A percentile compares a stretch with the other conserved stretches of the same genome.
These are phyloP conservation scores for Mesaphorura yosii DNA, from an alignment of 1,140 invertebrate genomes.

Conservation along the genomic window DNA sequence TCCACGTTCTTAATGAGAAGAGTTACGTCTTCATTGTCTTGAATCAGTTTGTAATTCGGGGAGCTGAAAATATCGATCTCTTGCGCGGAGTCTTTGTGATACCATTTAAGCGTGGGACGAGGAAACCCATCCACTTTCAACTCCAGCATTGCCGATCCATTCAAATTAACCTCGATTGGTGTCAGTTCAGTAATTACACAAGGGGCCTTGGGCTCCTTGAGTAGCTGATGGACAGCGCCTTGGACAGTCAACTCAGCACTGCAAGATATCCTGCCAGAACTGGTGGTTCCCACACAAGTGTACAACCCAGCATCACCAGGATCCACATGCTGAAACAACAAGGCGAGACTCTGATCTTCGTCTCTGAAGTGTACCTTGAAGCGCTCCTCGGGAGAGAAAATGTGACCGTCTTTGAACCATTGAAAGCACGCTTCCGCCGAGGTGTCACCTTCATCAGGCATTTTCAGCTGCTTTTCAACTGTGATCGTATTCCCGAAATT, in stretches of 20 bases:
- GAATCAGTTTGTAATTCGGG: slow-evolving; percentile 72
- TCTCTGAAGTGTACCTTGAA: slow-evolving; percentile 85
- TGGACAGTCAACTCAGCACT: slow-evolving; percentile 85
- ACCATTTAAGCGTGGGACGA: slow-evolving; percentile 79
- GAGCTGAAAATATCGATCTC: slow-evolving; percentile 32
- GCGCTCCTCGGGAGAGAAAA: slow-evolving; percentile 80
- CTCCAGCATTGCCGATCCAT: slow-evolving; percentile 90
- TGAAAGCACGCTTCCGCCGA: slow-evolving; percentile 65
- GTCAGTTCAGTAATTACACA: slow-evolving; percentile 48
- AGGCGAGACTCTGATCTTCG: slow-evolving; percentile 77
- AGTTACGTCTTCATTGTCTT: slow-evolving; percentile 83
- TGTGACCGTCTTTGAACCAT: slow-evolving; percentile 82
- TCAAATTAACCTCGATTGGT: slow-evolving; percentile 64
- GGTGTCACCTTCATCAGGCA: too few species aligned
- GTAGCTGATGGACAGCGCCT: slow-evolving; percentile 65
- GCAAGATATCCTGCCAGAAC: slow-evolving; percentile 81
- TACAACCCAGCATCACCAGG: slow-evolving; percentile 80
- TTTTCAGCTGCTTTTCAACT: too few species aligned
- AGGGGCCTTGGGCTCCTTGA: slow-evolving; percentile 69
- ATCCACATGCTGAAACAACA: slow-evolving; percentile 86
- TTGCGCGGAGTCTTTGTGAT: slow-evolving; percentile 5
- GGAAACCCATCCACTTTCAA: slow-evolving; percentile 85
- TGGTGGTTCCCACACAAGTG: slow-evolving; percentile 49
- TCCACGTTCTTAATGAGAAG: slow-evolving; percentile 80
- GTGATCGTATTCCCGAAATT: too few species aligned